Evolutionary conservation across 2,113 vertebrate genomes (phyloP).

Genomic region (Salvelinus namaycush): DNA sequence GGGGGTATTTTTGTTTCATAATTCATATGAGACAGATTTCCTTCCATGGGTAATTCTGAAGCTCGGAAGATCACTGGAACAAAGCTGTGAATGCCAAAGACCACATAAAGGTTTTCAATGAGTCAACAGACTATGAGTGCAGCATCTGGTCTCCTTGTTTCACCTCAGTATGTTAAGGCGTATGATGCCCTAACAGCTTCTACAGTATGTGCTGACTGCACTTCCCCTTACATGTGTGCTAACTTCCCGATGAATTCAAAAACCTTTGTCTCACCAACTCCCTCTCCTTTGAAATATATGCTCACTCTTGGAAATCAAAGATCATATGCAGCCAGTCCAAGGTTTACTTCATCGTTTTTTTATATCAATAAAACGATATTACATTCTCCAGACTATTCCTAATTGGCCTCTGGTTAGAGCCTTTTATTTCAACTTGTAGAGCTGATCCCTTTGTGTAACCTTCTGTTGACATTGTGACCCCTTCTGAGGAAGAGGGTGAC

Average conservation of each 20-base stretch:
- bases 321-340: not conserved
- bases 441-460: not conserved
- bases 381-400: conserved; percentile 28
- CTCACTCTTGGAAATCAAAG: not conserved
- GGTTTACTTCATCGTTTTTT: not conserved
- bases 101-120: conserved; percentile 12
- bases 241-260: not conserved
- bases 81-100: conserved; percentile 19
- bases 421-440: conserved; percentile 30
- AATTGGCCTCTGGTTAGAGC: conserved; percentile 27
- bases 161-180: not conserved
- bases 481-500: not conserved
- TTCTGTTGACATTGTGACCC: conserved; percentile 24
- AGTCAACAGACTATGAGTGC: not conserved
- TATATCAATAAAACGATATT: not conserved
- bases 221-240: not conserved
- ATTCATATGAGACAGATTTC: conserved; percentile 30
- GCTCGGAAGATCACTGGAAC: conserved; percentile 22
- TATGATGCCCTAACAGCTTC: not conserved
- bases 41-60: conserved; percentile 20
- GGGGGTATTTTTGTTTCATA: conserved; percentile 20
- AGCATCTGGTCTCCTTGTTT: conserved; percentile 2
- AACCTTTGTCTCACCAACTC: too few species aligned
- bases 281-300: not conserved
- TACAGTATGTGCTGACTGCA: not conserved